Evolutionary conservation across 2,797 vertebrate species (phyloP).

Genomic region (Melanotaenia parkinsoni): DNA sequence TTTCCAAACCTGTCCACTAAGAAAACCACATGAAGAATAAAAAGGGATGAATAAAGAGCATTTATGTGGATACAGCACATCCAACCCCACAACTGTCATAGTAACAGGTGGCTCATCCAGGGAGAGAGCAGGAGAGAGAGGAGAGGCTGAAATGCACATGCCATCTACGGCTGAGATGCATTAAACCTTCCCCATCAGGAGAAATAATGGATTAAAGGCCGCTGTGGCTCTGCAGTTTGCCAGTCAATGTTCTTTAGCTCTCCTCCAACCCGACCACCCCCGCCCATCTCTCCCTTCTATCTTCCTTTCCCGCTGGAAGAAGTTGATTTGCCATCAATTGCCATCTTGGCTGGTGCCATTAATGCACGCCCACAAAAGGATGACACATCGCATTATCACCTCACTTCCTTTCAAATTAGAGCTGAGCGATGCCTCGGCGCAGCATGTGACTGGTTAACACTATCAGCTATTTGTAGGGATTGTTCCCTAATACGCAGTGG

Average conservation of each 20-base stretch:
- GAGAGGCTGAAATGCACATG: conserved; percentile 74
- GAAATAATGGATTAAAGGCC: conserved; percentile 93
- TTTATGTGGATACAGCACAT: conserved; percentile 46
- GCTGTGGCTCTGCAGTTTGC: conserved; percentile 86
- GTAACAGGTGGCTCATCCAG: conserved; percentile 67
- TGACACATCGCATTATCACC: conserved; percentile 88
- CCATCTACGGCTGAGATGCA: conserved; percentile 84
- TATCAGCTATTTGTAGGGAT: conserved; percentile 87
- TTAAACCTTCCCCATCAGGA: conserved; percentile 90
- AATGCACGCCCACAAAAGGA: conserved; percentile 95
- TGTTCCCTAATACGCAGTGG: conserved; percentile 87
- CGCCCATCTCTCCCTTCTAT: conserved; percentile 20
- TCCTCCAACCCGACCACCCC: conserved; percentile 69
- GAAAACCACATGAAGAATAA: conserved; percentile 35
- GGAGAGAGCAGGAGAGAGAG: conserved; percentile 23
- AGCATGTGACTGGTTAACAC: conserved; percentile 91
- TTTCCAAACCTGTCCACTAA: conserved; percentile 12
- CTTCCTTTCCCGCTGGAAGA: conserved; percentile 81
- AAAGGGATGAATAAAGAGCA: conserved; percentile 66
- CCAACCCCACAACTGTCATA: conserved; percentile 65
- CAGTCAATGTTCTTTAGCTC: conserved; percentile 91
- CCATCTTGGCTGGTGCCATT: conserved; percentile 88
- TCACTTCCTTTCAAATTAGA: conserved; percentile 94
- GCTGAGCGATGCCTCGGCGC: conserved; percentile 86
- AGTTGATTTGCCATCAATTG: conserved; percentile 92